Base-by-base conservation (phyloP, 2,888 invertebrate species). In the Trichogramma dendrolimi region DNA sequence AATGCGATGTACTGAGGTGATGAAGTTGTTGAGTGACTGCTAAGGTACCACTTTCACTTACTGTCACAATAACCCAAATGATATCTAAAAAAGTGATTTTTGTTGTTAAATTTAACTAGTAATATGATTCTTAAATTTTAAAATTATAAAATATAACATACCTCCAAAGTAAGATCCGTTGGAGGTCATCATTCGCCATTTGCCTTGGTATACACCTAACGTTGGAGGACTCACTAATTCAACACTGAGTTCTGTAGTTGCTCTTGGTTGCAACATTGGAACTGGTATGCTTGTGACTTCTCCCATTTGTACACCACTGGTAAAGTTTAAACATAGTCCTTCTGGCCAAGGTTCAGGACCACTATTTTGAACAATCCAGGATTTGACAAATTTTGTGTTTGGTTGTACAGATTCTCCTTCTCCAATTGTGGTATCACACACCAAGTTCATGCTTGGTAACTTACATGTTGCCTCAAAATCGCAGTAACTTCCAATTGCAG, bases 401-500 rank as follows among this genome's bases (percentile, higher is more conserved):
- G 90, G 89, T 67, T 88, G 86, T 53, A 90, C 83, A 67, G 87
- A 86, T 78, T 91, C 87, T 61, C 89, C 90, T 72, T 92, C 90
- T 47, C 87, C 88, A 65, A 91, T 86, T 41, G 89, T 87, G 67
- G 89, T 85, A 80, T 92, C 90, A 70, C 84, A 85, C 68, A 88
- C 81, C 69, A 93, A 81, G 49, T 86, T 83, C 91, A 93, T 91
- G 55, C 85, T 86, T 71, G 91, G 90, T 78, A 91, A 83, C 80
- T 84, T 87, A 77, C 83, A 84, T 69, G 86, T 85, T 71, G 89
- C 87, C 75, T 89, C 87, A 75, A 89, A 90, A 81, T 98, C 97
- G 81, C 96, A 89, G 79, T 95, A 97, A 72, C 95, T 92, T 81
- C 96, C 92, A 72, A 97, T 89, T 61, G 97, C 97, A 67, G 92